Evolutionary conservation across 2,113 vertebrate genomes (phyloP).

Genomic region (Heterocephalus glaber): DNA sequence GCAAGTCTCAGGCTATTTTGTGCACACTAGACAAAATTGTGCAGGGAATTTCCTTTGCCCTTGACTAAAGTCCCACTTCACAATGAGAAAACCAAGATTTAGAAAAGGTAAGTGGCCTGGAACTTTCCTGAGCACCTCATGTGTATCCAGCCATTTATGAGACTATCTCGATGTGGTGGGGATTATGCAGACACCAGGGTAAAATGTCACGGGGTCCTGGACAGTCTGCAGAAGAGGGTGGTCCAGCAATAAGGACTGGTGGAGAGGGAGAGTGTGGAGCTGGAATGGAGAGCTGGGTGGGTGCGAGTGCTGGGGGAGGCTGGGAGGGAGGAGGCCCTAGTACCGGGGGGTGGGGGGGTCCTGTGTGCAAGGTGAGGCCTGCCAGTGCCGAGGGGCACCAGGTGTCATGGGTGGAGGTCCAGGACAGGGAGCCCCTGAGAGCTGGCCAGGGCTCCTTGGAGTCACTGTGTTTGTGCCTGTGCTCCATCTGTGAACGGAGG

Average conservation of each 20-base stretch:
- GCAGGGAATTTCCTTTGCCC: not conserved
- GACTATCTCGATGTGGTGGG: not conserved
- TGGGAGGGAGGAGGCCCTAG: not conserved
- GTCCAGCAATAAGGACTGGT: not conserved
- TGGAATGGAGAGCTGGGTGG: not conserved
- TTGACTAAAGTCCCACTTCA: not conserved
- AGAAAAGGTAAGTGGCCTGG: not conserved
- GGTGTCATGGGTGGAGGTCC: not conserved
- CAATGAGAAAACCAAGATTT: not conserved
- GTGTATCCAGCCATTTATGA: not conserved
- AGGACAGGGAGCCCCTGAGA: not conserved
- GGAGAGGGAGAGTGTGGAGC: not conserved
- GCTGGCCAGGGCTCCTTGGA: not conserved
- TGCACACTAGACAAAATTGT: not conserved
- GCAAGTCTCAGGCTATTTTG: not conserved
- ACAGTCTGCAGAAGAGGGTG: not conserved
- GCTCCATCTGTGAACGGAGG: not conserved
- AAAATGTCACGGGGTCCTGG: not conserved
- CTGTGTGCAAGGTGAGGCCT: not conserved
- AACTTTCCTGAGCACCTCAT: not conserved
- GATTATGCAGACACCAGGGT: not conserved
- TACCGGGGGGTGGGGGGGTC: too few species aligned
- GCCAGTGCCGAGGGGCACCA: not conserved
- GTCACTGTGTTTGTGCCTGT: not conserved
- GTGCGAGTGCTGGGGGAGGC: not conserved